Conservation (phyloP, 2,797 vertebrate genomes). For the Sebastes kiyomatsui region DNA sequence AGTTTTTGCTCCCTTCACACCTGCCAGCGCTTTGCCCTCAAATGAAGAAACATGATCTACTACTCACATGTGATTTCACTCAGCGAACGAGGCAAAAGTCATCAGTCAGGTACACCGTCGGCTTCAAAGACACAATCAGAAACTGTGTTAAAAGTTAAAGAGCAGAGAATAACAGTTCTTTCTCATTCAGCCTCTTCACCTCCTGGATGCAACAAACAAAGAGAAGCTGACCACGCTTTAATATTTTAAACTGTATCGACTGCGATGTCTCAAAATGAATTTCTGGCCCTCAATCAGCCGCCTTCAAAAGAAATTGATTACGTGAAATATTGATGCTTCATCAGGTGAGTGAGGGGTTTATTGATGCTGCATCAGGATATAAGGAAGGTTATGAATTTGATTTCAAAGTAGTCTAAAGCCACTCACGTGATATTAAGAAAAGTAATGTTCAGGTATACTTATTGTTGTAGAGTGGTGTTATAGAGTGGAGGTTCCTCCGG, state of each 20-base stretch:
- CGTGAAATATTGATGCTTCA: conserved; percentile 88
- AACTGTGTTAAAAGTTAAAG: not conserved
- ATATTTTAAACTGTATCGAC: conserved; percentile 62
- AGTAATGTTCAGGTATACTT: not conserved
- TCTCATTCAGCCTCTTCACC: not conserved
- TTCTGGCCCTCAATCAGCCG: conserved; percentile 37
- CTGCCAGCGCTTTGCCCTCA: conserved; percentile 75
- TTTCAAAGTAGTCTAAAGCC: not conserved
- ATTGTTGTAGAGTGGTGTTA: too few relatives aligned
- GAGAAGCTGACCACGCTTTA: conserved; percentile 27
- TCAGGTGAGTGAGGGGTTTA: conserved; percentile 79
- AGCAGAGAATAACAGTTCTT: not conserved
- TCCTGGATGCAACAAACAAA: conserved; percentile 31
- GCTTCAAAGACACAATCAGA: conserved; percentile 5
- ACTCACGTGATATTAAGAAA: not conserved
- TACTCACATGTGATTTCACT: conserved; percentile 43
- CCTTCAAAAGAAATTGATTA: conserved; percentile 66
- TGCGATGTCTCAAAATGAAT: conserved; percentile 40
- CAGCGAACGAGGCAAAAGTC: not conserved
- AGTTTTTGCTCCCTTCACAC: conserved; percentile 69
- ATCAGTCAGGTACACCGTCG: not conserved
- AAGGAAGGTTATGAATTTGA: not conserved
- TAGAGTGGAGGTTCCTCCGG: not conserved
- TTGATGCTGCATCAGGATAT: conserved; percentile 9
- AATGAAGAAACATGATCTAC: conserved; percentile 46